Evolutionary conservation across 2,797 vertebrate species (phyloP), one percentile per base, ranked within the genome.

Genomic region (Falco rusticolus): DNA sequence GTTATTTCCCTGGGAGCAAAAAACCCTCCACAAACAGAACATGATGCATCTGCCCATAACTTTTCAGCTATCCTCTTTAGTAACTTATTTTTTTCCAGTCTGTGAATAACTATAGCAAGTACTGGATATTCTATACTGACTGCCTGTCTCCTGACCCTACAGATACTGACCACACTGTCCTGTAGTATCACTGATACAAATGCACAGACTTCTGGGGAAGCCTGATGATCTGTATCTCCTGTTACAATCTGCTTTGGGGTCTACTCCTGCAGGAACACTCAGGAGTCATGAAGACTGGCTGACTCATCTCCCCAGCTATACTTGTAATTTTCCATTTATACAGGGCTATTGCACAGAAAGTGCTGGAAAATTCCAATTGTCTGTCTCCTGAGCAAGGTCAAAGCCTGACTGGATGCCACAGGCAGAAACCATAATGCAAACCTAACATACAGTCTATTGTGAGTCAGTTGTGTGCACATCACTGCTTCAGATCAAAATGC

Each of bases 281-380:
- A 33, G n/a, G 63, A 78, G 11, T 60, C 45, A 24, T 71, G 51
- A 89, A 82, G 60, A 74, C 48, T 70, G 68, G 6, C 53, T 91
- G 77, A 94, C 63, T 92, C 86, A 89, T 64, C 59, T 75, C 68
- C 48, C 16, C 7, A 45, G 71, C 53, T 64, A 6, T 57, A n/a
- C 51, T 4, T 84, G 84, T 77, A 74, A 79, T 76, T 94, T 96
- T 94, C 64, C 77, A 21, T 87, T 93, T 87, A 37, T 79, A 68
- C 24, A 54, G 26, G 33, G 11, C 39, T 71, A 69, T 33, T 43
- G 37, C n/a, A 69, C 10, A 39, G 54, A 72, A 94, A 56, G 24
- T 39, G 18, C 54, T 91, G 56, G 75, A 80, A 94, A 94, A 64
- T 87, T 95, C 75, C 16, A 0, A 1, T 20, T 71, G 28, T 56